Conservation (phyloP, 2,888 invertebrate species). For the Linyphia triangularis region DNA sequence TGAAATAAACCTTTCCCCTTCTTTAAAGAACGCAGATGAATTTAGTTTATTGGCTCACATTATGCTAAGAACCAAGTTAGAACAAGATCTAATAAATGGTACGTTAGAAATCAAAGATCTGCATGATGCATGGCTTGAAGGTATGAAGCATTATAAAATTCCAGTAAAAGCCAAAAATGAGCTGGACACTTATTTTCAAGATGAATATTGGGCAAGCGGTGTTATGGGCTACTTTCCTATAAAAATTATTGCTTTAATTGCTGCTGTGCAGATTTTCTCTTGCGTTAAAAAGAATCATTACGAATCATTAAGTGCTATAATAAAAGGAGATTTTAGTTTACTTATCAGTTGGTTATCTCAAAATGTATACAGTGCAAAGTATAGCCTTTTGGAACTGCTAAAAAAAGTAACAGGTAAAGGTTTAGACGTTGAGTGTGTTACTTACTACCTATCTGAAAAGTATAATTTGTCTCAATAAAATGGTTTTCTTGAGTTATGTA, state of each 20-base stretch:
- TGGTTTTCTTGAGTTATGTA: conserved; percentile 3
- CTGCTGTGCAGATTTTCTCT: background rate
- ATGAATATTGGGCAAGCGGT: background rate
- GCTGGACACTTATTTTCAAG: background rate
- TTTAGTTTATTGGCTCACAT: background rate
- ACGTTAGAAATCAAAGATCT: background rate
- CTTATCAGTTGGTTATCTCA: background rate
- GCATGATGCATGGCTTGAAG: background rate
- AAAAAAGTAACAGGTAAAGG: background rate
- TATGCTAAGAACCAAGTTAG: background rate
- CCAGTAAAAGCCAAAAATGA: conserved; percentile 3
- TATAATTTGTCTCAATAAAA: background rate
- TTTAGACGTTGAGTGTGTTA: background rate
- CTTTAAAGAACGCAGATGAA: background rate
- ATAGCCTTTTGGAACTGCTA: background rate
- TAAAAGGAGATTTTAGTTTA: conserved; percentile 3
- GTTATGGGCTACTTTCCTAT: conserved; percentile 3
- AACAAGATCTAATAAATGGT: background rate
- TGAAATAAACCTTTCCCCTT: background rate
- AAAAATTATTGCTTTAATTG: background rate
- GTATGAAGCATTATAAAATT: background rate
- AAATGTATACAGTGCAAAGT: background rate
- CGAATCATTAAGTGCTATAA: conserved; percentile 3
- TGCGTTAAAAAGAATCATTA: background rate
- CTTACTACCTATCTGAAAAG: conserved; percentile 3